phyloP scores from a whole-genome alignment of 2,888 invertebrate species.

The Ommatoiulus sabulosus region DNA sequence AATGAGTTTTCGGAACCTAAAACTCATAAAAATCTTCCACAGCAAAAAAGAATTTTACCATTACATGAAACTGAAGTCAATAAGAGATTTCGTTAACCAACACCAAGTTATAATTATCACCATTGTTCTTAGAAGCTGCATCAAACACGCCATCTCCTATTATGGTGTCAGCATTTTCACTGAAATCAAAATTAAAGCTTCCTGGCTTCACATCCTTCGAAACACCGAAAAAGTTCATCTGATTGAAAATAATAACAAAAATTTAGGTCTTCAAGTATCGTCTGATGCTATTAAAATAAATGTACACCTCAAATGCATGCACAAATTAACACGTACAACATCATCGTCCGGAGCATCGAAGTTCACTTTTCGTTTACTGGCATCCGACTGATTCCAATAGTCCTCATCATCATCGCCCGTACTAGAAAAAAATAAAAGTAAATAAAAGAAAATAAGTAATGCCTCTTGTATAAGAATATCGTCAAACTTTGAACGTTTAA shows the following conservation, averaged over 20 bases:
- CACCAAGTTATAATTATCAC: no score
- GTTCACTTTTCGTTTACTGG: conserved; percentile 44
- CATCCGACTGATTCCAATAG: conserved; percentile 31
- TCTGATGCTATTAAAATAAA: not conserved
- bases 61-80: no score
- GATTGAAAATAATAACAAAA: not conserved
- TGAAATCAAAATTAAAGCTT: not conserved
- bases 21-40: no score
- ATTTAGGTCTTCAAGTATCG: no score
- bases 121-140: no score
- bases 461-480: no score
- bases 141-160: conserved; percentile 21
- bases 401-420: conserved; percentile 24
- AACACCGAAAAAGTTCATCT: conserved; percentile 25
- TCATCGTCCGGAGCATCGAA: conserved; percentile 34
- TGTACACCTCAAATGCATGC: not conserved
- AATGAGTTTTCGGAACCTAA: no score
- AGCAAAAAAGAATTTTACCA: no score
- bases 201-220: conserved; percentile 18
- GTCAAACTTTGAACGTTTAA: no score
- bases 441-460: no score
- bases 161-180: conserved; percentile 3
- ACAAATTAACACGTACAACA: not conserved
- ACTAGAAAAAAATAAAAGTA: not conserved
- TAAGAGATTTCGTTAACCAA: no score